phyloP scores from a whole-genome alignment of 1,140 invertebrate species.

The Rhizoglyphus robini region DNA sequence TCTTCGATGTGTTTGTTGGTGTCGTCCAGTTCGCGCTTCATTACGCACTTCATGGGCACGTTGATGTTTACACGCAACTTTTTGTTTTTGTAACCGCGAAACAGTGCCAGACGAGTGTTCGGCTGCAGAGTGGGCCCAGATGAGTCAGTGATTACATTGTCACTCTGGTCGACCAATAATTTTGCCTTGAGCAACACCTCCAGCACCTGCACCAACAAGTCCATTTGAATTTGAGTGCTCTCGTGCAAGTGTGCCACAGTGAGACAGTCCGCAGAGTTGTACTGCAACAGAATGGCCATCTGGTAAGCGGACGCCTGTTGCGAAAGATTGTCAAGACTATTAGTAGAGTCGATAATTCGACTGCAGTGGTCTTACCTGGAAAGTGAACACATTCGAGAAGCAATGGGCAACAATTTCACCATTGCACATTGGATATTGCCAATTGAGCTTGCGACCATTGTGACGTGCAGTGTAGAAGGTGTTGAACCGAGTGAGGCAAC shows the following conservation, averaged over 20 bases:
- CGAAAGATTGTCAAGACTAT: not conserved
- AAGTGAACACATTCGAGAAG: slow-evolving; percentile 59
- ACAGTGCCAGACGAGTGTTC: slow-evolving; percentile 24
- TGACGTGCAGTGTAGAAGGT: slow-evolving; percentile 89
- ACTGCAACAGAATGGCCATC: slow-evolving; percentile 92
- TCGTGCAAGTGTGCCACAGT: slow-evolving; percentile 76
- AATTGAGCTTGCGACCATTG: slow-evolving; percentile 90
- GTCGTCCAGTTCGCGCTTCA: slow-evolving; percentile 88
- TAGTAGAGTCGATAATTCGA: not conserved
- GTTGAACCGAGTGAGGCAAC: slow-evolving; percentile 84
- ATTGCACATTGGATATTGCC: slow-evolving; percentile 96
- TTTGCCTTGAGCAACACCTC: slow-evolving; percentile 28
- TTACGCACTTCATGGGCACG: slow-evolving; percentile 90
- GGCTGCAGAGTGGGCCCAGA: slow-evolving; percentile 22
- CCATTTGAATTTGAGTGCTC: slow-evolving; percentile 69
- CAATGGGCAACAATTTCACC: slow-evolving; percentile 93
- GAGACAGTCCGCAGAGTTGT: slow-evolving; percentile 70
- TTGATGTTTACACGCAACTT: slow-evolving; percentile 97
- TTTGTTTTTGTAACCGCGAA: slow-evolving; percentile 50
- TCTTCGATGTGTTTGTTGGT: slow-evolving; percentile 98
- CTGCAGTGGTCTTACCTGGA: slow-evolving; percentile 40
- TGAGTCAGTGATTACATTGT: slow-evolving; percentile 1
- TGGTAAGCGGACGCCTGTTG: slow-evolving; percentile 80
- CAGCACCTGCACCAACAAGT: slow-evolving; percentile 27
- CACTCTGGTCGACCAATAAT: slow-evolving; percentile 21